Evolutionary conservation across 2,888 invertebrate species (phyloP).

Genomic region (Lycophotia porphyrea): DNA sequence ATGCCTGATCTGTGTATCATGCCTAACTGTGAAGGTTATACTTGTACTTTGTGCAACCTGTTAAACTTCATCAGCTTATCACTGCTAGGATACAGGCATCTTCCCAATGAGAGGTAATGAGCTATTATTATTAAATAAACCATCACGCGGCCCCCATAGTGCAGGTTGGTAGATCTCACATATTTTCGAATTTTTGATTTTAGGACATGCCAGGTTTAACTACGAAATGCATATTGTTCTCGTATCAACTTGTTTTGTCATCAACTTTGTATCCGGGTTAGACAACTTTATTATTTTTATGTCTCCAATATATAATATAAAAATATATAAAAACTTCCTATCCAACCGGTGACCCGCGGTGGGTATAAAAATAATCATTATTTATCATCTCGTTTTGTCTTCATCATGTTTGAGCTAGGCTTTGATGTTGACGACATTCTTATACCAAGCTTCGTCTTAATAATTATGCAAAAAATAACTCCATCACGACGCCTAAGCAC

Average conservation of each 20-base stretch:
- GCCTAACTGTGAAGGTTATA: conserved; percentile 58
- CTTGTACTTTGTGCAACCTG: conserved; percentile 43
- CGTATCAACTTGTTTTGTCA: conserved; percentile 10
- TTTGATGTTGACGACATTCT: neutral
- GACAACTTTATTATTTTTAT: conserved; percentile 7
- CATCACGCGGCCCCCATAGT: neutral
- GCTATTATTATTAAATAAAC: too few species aligned
- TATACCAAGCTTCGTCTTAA: neutral
- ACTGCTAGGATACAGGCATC: neutral
- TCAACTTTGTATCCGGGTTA: conserved; percentile 29
- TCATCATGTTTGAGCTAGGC: neutral
- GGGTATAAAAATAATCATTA: conserved; percentile 1
- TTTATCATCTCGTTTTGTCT: neutral
- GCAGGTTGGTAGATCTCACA: neutral
- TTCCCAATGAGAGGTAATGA: neutral
- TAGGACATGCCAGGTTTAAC: neutral
- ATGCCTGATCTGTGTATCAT: conserved; percentile 45
- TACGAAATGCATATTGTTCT: conserved; percentile 24
- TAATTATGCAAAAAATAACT: neutral
- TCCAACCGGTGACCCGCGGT: neutral
- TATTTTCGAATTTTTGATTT: neutral
- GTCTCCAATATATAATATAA: neutral
- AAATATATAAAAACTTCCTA: conserved; percentile 12
- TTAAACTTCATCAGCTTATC: conserved; percentile 15
- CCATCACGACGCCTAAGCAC: neutral